Percentiles rank a stretch among this genome's conserved stretches.
These are phyloP conservation scores for Mormoops blainvillei DNA, from an alignment of 2,113 vertebrate genomes.

Conservation along the genomic window DNA sequence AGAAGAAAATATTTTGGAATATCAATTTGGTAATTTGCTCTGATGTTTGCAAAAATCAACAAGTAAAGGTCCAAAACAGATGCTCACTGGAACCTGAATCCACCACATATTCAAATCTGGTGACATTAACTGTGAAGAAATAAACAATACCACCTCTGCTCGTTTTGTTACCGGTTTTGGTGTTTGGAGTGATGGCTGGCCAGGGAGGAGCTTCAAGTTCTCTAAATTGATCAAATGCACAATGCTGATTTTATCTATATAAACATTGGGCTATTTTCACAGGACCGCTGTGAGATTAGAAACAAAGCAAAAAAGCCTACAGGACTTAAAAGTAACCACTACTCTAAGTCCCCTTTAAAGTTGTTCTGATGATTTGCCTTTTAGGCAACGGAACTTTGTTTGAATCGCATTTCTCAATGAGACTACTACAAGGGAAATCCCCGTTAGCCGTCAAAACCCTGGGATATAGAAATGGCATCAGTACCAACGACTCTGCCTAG, in stretches of 20 bases:
- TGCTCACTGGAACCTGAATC: conserved; percentile 9
- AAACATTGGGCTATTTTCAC: neutral
- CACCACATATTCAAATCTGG: neutral
- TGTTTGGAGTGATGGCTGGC: neutral
- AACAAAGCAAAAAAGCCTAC: neutral
- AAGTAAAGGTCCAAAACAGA: neutral
- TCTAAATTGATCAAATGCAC: neutral
- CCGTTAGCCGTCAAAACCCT: neutral
- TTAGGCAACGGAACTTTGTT: neutral
- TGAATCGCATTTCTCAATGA: neutral
- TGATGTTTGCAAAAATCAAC: conserved; percentile 34
- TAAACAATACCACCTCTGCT: neutral
- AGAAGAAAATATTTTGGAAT: conserved; percentile 16
- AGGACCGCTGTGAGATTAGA: neutral
- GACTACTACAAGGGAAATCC: neutral
- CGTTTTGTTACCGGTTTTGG: neutral
- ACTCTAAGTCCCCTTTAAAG: neutral
- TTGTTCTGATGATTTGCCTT: neutral
- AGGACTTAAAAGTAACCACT: neutral
- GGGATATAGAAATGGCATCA: neutral
- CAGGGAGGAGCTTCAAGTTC: neutral
- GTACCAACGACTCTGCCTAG: neutral
- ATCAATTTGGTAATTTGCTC: conserved; percentile 6
- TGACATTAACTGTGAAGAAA: neutral
- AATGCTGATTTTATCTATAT: neutral